These are phyloP conservation scores for Cryptops parisi DNA, from an alignment of 2,888 invertebrate species.

Conservation along the genomic window DNA sequence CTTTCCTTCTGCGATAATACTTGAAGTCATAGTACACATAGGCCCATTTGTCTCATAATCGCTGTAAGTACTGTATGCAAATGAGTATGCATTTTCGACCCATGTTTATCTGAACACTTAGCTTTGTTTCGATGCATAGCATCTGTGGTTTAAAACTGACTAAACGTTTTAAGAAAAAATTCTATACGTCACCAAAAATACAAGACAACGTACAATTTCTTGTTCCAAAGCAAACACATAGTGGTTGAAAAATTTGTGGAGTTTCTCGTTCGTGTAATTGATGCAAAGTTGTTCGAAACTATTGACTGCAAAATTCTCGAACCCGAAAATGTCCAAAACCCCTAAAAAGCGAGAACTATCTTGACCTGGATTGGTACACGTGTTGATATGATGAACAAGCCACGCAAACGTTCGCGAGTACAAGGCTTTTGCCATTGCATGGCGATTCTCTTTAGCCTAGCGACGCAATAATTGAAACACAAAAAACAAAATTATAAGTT, in stretches of 20 bases:
- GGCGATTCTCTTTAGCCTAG: constrained; percentile 73
- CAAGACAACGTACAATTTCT: constrained; percentile 71
- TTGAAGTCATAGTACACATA: too few species aligned
- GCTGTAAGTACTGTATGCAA: too few species aligned
- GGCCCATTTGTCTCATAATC: too few species aligned
- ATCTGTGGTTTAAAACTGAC: too few species aligned
- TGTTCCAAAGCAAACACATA: constrained; percentile 90
- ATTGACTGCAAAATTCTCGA: constrained; percentile 81
- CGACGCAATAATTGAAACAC: too few species aligned
- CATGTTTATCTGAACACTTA: too few species aligned
- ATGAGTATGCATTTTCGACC: too few species aligned
- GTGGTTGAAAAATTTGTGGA: constrained; percentile 92
- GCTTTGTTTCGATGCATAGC: too few species aligned
- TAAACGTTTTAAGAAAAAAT: too few species aligned
- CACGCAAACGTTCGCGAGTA: constrained; percentile 83
- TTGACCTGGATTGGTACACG: constrained; percentile 75
- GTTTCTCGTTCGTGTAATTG: constrained; percentile 85
- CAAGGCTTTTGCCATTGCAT: constrained; percentile 83
- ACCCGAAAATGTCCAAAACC: constrained; percentile 84
- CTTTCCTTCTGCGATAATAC: too few species aligned
- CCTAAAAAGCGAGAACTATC: constrained; percentile 65
- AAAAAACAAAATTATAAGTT: constrained; percentile 2
- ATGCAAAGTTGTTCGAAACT: constrained; percentile 87
- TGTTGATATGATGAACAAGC: constrained; percentile 84
- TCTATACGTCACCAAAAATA: too few species aligned